Percentiles rank a stretch among this genome's conserved stretches.
Conservation (phyloP, 2,888 invertebrate genomes). For the Campoletis raptor region DNA sequence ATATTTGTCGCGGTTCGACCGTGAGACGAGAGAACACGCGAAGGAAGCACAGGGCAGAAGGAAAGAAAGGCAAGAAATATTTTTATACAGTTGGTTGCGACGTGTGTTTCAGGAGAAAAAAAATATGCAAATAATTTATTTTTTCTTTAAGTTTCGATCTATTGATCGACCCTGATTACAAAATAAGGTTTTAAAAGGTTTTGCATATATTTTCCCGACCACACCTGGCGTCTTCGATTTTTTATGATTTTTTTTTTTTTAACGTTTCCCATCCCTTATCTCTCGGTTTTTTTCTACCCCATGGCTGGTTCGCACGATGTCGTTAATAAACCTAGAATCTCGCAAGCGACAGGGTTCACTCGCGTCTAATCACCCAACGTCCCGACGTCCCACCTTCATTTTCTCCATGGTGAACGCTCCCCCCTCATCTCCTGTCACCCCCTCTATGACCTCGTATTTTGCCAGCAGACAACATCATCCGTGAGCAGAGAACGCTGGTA, state of each 20-base stretch:
- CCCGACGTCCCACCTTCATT: constrained; percentile 70
- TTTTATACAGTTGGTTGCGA: constrained; percentile 18
- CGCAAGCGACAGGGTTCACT: constrained; percentile 77
- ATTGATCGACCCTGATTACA: neutral
- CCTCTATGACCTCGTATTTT: constrained; percentile 68
- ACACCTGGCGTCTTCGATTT: constrained; percentile 18
- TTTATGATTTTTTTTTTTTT: constrained; percentile 31
- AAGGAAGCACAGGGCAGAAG: constrained; percentile 34
- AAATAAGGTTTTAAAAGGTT: neutral
- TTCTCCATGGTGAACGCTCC: constrained; percentile 68
- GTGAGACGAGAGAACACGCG: constrained; percentile 41
- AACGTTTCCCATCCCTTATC: constrained; percentile 25
- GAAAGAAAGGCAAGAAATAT: constrained; percentile 29
- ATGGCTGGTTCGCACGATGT: constrained; percentile 72
- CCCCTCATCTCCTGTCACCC: constrained; percentile 63
- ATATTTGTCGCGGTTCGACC: constrained; percentile 85
- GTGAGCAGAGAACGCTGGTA: constrained; percentile 46
- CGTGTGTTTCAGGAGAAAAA: neutral
- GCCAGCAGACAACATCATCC: constrained; percentile 54
- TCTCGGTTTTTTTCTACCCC: constrained; percentile 35
- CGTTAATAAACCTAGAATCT: constrained; percentile 83
- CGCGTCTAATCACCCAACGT: constrained; percentile 82
- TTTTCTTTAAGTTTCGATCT: neutral
- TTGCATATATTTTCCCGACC: constrained; percentile 12
- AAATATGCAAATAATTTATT: constrained; percentile 16